These are phyloP conservation scores for Cerastoderma edule DNA, from an alignment of 2,888 invertebrate species.

Conservation along the genomic window DNA sequence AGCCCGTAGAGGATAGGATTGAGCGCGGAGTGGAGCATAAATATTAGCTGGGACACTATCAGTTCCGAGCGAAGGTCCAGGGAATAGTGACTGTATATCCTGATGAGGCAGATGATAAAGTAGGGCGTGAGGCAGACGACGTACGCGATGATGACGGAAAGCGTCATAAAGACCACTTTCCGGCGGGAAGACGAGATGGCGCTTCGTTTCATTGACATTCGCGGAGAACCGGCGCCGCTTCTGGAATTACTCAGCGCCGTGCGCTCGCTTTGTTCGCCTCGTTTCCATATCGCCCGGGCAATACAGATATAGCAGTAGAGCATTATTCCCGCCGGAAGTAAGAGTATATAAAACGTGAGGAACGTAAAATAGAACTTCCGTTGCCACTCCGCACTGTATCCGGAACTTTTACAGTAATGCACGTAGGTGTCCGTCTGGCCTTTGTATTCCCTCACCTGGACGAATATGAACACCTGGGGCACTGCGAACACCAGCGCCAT, in stretches of 20 bases:
- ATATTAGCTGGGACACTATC: slow-evolving; percentile 78
- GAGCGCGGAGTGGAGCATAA: slow-evolving; percentile 82
- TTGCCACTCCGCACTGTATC: slow-evolving; percentile 84
- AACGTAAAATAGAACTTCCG: slow-evolving; percentile 84
- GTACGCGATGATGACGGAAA: slow-evolving; percentile 84
- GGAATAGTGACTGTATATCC: slow-evolving; percentile 82
- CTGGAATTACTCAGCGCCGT: slow-evolving; percentile 8
- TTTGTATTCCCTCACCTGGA: slow-evolving; percentile 76
- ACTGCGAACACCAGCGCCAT: slow-evolving; percentile 83
- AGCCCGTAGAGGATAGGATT: slow-evolving; percentile 84
- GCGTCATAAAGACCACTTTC: slow-evolving; percentile 84
- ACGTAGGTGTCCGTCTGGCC: slow-evolving; percentile 76
- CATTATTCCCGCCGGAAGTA: slow-evolving; percentile 83
- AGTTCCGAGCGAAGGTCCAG: slow-evolving; percentile 70
- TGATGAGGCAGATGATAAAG: slow-evolving; percentile 83
- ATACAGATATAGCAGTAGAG: slow-evolving; percentile 84
- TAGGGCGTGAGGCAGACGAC: slow-evolving; percentile 84
- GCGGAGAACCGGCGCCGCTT: slow-evolving; percentile 50
- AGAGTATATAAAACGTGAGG: slow-evolving; percentile 83
- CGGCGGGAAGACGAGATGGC: slow-evolving; percentile 81
- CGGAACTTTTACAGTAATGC: slow-evolving; percentile 82
- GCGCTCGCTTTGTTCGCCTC: slow-evolving; percentile 41
- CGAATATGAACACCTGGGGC: slow-evolving; percentile 84
- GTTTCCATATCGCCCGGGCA: slow-evolving; percentile 83
- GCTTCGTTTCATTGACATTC: slow-evolving; percentile 75